phyloP scores from a whole-genome alignment of 1,140 invertebrate species.

The Callitettix versicolor region DNA sequence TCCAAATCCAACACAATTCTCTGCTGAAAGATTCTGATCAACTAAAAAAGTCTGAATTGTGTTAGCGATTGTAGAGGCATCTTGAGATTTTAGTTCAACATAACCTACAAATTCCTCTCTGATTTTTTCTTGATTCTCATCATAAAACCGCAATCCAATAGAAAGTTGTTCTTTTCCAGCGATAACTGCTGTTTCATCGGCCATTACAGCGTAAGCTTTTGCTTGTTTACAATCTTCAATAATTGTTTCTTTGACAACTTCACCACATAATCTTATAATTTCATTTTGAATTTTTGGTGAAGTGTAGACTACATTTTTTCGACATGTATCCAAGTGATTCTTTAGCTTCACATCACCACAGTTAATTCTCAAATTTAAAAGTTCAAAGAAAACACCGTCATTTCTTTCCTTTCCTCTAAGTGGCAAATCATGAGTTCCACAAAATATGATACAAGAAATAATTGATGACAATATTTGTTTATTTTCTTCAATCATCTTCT shows the following conservation, averaged over 20 bases:
- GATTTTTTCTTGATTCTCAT: constrained; percentile 14
- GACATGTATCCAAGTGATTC: constrained; percentile 16
- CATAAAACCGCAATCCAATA: constrained; percentile 25
- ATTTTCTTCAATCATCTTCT: constrained; percentile 15
- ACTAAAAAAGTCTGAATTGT: constrained; percentile 20
- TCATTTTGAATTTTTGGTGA: constrained; percentile 27
- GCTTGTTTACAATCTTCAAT: constrained; percentile 22
- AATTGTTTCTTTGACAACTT: constrained; percentile 21
- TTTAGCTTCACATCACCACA: constrained; percentile 21
- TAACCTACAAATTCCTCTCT: constrained; percentile 29
- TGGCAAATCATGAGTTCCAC: constrained; percentile 25
- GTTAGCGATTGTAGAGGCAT: constrained; percentile 17
- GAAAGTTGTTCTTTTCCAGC: constrained; percentile 28
- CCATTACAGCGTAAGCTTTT: constrained; percentile 21
- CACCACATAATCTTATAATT: constrained; percentile 23
- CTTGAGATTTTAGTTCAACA: constrained; percentile 17
- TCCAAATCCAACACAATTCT: constrained; percentile 21
- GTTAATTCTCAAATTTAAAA: constrained; percentile 21
- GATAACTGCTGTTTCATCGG: constrained; percentile 28
- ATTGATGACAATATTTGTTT: constrained; percentile 21
- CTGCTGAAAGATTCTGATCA: constrained; percentile 14
- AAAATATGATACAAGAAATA: constrained; percentile 26
- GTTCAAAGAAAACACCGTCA: constrained; percentile 23
- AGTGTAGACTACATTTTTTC: constrained; percentile 23
- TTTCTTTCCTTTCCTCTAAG: constrained; percentile 21